Evolutionary conservation across 2,888 invertebrate genomes (phyloP), one percentile per base, ranked within the genome.

Genomic region (Archips xylosteana): DNA sequence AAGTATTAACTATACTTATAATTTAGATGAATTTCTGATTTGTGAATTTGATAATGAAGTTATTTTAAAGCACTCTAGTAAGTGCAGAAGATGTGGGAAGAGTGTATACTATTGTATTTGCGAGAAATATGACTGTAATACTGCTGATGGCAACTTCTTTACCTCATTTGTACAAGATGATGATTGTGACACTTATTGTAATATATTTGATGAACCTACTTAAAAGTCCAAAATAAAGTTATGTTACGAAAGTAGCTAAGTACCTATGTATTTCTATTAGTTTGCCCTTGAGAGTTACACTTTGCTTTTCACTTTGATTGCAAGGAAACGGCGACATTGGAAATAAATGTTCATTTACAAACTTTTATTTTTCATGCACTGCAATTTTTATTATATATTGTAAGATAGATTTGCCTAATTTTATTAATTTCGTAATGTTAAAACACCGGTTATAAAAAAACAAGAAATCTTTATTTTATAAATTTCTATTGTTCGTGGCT

Each of bases 11-110:
- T 68, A 75, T 36, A 81, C 77, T 74, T 80, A 80, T 81, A 76
- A 77, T 70, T 78, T 91, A 74, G 88, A 82, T 76, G 82, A 91
- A 62, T 92, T 90, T 86, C 75, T 92, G 67, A 71, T 75, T 34
- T 94, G 94, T 85, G 76, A 87, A 68, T 95, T 90, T 87, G 81
- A 90, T 74, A 85, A 92, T 77, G 89, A 90, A 81, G 89, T 94
- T 71, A 89, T 89, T 65, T 78, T 87, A 23, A 94, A 90, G 82
- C 94, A 94, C 86, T 83, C 86, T 6, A 87, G 76, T 68, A 94
- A 93, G 85, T 94, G 94, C 82, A 88, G 92, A 79, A 80, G 84
- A 54, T 94, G 94, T 84, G 79, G 88, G 49, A 91, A 87, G 81
- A 94, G 93, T 83, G 75, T 78, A 51, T 83, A 82, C 77, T 92